phyloP scores from a whole-genome alignment of 2,113 vertebrate genomes.

The Corythoichthys haematopterus region DNA sequence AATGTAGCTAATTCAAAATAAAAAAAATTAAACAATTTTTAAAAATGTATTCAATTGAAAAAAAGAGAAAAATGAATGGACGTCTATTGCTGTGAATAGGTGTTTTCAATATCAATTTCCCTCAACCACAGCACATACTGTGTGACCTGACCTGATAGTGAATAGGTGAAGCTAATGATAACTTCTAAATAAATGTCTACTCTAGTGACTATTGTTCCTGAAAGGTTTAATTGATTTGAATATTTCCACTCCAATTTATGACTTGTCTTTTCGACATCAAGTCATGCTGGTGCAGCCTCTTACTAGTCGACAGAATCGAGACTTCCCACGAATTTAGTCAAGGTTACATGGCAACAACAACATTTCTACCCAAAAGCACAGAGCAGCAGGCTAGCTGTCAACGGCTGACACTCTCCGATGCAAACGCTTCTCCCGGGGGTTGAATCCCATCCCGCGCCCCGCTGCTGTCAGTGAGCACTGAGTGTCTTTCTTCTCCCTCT shows the following conservation, averaged over 20 bases:
- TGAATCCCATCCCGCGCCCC: constrained; percentile 30
- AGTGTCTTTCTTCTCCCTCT: constrained; percentile 8
- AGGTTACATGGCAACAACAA: constrained; percentile 61
- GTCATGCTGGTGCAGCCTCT: not conserved
- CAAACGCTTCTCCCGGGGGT: constrained; percentile 34
- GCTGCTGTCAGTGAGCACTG: constrained; percentile 26
- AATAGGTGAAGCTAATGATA: too few relatives aligned
- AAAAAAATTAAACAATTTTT: too few relatives aligned
- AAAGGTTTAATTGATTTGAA: not conserved
- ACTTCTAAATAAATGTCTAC: too few relatives aligned
- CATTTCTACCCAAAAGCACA: constrained; percentile 21
- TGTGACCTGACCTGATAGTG: too few relatives aligned
- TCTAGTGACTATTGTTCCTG: too few relatives aligned
- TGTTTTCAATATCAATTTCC: too few relatives aligned
- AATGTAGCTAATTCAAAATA: too few relatives aligned
- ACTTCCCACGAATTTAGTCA: constrained; percentile 50
- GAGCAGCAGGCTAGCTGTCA: constrained; percentile 57
- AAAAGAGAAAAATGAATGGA: too few relatives aligned
- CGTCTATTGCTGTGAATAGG: too few relatives aligned
- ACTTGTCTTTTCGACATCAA: not conserved
- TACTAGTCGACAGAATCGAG: constrained; percentile 12
- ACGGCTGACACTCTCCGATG: constrained; percentile 45
- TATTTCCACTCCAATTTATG: not conserved
- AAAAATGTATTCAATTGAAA: too few relatives aligned
- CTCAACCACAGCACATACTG: too few relatives aligned